Evolutionary conservation across 2,888 invertebrate genomes (phyloP).

Genomic region (Euzetes globulus): DNA sequence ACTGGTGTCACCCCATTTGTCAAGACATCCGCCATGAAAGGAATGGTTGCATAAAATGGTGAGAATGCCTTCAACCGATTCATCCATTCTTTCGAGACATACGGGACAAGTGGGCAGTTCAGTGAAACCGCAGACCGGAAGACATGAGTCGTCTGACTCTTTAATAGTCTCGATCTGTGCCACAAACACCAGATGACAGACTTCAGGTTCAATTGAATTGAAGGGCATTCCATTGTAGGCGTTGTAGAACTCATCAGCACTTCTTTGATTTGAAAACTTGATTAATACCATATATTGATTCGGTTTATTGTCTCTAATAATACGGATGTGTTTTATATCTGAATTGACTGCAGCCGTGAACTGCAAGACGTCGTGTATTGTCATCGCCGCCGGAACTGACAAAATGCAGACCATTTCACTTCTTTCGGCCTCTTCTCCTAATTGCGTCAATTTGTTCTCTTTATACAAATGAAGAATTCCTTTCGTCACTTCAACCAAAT

Average conservation of each 20-base stretch:
- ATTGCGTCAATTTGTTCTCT: constrained; percentile 61
- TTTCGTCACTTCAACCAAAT: constrained; percentile 89
- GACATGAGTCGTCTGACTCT: constrained; percentile 52
- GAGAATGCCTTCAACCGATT: constrained; percentile 92
- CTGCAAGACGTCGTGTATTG: constrained; percentile 83
- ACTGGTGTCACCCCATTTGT: constrained; percentile 91
- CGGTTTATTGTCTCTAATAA: constrained; percentile 74
- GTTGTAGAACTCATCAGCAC: constrained; percentile 80
- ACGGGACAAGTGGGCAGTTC: constrained; percentile 96
- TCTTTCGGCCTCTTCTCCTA: constrained; percentile 55
- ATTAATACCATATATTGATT: constrained; percentile 97
- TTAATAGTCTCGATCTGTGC: constrained; percentile 76
- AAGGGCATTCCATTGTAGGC: constrained; percentile 87
- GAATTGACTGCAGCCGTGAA: constrained; percentile 87
- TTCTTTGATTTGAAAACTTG: constrained; percentile 60
- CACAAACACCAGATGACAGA: constrained; percentile 93
- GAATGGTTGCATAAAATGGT: constrained; percentile 97
- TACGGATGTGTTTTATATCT: constrained; percentile 80
- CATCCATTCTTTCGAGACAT: constrained; percentile 87
- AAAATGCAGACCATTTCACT: constrained; percentile 81
- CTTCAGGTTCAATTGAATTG: constrained; percentile 82
- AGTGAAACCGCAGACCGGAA: constrained; percentile 65
- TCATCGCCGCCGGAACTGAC: constrained; percentile 80
- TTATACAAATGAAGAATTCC: constrained; percentile 95
- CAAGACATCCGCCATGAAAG: constrained; percentile 89